A percentile compares a stretch with the other conserved stretches of the same genome.
These are phyloP conservation scores for Nycticorax nycticorax DNA, from an alignment of 2,113 vertebrate genomes.

Conservation along the genomic window DNA sequence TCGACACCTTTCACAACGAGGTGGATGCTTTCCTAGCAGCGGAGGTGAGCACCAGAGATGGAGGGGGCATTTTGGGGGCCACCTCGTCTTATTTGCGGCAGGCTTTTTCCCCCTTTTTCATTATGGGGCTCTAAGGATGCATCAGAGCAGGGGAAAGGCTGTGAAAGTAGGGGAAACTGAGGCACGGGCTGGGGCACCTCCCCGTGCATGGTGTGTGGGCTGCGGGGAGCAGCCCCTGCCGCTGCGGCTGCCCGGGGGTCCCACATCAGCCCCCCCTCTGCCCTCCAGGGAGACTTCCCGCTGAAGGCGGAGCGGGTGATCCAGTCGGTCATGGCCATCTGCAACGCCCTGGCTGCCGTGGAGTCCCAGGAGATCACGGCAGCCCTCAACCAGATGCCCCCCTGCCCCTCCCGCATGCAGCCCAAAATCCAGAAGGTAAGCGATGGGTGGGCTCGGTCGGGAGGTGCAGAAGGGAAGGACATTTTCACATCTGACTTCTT, in stretches of 20 bases:
- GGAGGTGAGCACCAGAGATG: constrained; percentile 75
- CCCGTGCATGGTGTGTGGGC: rapidly evolving
- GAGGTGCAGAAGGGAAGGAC: neutral
- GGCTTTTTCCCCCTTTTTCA: rapidly evolving
- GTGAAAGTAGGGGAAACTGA: neutral
- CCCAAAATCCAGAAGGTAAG: constrained; percentile 91
- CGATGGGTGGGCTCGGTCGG: rapidly evolving
- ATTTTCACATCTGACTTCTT: neutral
- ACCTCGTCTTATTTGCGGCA: neutral
- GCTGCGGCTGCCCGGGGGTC: rapidly evolving
- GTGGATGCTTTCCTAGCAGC: constrained; percentile 88
- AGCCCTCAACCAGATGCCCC: constrained; percentile 91
- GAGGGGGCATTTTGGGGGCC: neutral
- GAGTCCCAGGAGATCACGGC: constrained; percentile 90
- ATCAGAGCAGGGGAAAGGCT: neutral
- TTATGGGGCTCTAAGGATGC: neutral
- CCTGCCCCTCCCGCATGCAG: constrained; percentile 92
- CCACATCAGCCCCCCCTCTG: neutral
- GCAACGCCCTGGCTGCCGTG: constrained; percentile 88
- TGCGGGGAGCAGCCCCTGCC: neutral
- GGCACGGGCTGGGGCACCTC: neutral
- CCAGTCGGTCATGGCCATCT: constrained; percentile 93
- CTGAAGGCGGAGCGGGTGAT: constrained; percentile 90
- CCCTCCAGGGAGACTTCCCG: constrained; percentile 79
- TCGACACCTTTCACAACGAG: constrained; percentile 94